Percentiles rank a stretch among this genome's conserved stretches.
Conservation (phyloP, 2,113 vertebrate species). For the Amia ocellicauda region DNA sequence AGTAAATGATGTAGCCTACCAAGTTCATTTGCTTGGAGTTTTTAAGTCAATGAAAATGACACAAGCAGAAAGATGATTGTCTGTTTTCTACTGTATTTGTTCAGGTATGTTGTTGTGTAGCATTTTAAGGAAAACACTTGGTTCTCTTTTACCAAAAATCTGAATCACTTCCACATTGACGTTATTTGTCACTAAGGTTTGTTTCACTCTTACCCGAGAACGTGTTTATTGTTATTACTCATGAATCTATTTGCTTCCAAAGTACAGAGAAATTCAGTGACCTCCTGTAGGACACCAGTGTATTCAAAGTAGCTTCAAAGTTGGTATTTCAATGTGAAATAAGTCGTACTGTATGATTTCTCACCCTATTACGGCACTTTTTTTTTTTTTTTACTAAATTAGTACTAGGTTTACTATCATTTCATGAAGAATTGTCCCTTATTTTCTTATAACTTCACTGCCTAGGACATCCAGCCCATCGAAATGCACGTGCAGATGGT, state of each 20-base stretch:
- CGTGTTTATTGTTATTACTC: too few relatives aligned
- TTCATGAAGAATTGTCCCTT: not conserved
- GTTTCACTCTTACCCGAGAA: constrained; percentile 32
- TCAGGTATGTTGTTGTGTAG: constrained; percentile 1
- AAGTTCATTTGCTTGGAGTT: too few relatives aligned
- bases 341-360: not conserved
- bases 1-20: too few relatives aligned
- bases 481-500: constrained; percentile 51
- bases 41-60: too few relatives aligned
- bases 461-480: constrained; percentile 21
- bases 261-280: constrained; percentile 32
- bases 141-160: not conserved
- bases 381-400: not conserved
- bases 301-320: not conserved
- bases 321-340: not conserved
- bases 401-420: not conserved
- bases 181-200: constrained; percentile 19
- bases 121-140: not conserved
- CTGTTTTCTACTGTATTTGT: not conserved
- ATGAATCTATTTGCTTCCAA: too few relatives aligned
- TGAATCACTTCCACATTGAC: constrained; percentile 3
- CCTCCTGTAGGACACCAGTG: constrained; percentile 41
- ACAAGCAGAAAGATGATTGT: too few relatives aligned
- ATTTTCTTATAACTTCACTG: not conserved
- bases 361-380: too few relatives aligned